Base-by-base conservation (phyloP, 2,113 vertebrate genomes). In the Pongo pygmaeus region DNA sequence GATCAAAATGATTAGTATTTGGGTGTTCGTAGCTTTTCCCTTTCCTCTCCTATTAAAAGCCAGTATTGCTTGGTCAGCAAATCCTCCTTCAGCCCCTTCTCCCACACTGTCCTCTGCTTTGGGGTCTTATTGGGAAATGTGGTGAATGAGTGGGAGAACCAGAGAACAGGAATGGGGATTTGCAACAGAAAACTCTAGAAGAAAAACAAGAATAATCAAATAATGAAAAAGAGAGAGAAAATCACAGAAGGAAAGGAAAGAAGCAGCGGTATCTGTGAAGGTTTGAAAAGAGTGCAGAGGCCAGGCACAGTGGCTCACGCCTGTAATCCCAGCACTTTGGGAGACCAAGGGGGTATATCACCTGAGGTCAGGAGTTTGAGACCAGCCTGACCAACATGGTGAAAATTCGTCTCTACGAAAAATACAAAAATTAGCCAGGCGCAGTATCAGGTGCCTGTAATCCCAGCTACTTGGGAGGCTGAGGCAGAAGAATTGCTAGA, bases 241-340 rank as follows among this genome's bases (percentile, higher is more conserved):
- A 10, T 14, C 3, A 17, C 38, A 67, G 61, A 80, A 61, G 22
- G n/a, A 55, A 79, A 12, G 40, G 38, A 16, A 32, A 83, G 52
- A 77, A 32, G 4, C 17, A 48, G 32, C 8, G 8, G 27, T 86
- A 67, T 38, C 50, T 52, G 38, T 57, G 59, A 61, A 84, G 52
- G n/a, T 43, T 64, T n/a, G 35, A 40, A 83, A 30, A 59, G 23
- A 79, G 52, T 55, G 52, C 52, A 55, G 52, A 55, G 52, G 0
- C 52, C 52, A 18, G 52, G 52, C 6, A 17, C 16, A 1, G 0
- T 55, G 52, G 52, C 52, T 55, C 52, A 18, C 0, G 17, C 18
- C 52, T 18, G 52, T 0, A 55, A 55, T 55, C 17, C 52, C 52
- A 55, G 52, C 52, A 55, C 17, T 55, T 55, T 18, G 52, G 52